phyloP scores from a whole-genome alignment of 2,113 vertebrate genomes.

The Polyodon spathula region DNA sequence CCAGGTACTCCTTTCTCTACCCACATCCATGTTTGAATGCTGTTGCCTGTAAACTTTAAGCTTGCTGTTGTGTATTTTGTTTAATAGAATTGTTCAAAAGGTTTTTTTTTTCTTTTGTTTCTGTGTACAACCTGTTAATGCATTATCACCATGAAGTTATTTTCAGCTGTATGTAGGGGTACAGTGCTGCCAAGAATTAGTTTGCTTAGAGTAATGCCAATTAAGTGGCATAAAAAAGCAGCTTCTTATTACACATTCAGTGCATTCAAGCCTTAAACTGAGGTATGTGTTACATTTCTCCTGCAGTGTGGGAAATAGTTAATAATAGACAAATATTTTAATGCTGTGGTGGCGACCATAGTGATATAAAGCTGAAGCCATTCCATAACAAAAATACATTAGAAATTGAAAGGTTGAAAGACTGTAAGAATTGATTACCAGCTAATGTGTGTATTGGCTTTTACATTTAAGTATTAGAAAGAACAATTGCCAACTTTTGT shows the following conservation, averaged over 20 bases:
- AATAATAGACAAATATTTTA: too few species aligned
- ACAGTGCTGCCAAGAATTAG: constrained; percentile 76
- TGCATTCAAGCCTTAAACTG: constrained; percentile 64
- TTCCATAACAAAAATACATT: too few species aligned
- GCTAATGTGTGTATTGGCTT: too few species aligned
- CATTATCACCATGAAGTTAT: constrained; percentile 65
- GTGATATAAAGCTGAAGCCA: too few species aligned
- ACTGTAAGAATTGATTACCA: too few species aligned
- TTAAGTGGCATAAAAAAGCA: constrained; percentile 42
- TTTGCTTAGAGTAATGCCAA: constrained; percentile 69
- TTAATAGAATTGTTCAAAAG: constrained; percentile 50
- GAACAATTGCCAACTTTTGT: too few species aligned
- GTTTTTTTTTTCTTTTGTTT: constrained; percentile 39
- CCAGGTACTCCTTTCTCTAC: constrained; percentile 99
- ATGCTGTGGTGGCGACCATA: too few species aligned
- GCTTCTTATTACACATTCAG: too few species aligned
- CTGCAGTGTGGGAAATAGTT: constrained; percentile 60
- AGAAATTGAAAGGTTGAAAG: too few species aligned
- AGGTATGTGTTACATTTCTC: constrained; percentile 76
- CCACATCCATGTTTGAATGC: constrained; percentile 99
- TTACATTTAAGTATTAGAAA: too few species aligned
- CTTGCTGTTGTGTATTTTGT: constrained; percentile 73
- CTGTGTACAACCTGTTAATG: constrained; percentile 56
- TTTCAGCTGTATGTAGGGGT: constrained; percentile 72
- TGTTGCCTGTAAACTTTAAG: constrained; percentile 94